A percentile compares a stretch with the other conserved stretches of the same genome.
phyloP scores from a whole-genome alignment of 2,888 invertebrate genomes.

The Geophilus truncorum region DNA sequence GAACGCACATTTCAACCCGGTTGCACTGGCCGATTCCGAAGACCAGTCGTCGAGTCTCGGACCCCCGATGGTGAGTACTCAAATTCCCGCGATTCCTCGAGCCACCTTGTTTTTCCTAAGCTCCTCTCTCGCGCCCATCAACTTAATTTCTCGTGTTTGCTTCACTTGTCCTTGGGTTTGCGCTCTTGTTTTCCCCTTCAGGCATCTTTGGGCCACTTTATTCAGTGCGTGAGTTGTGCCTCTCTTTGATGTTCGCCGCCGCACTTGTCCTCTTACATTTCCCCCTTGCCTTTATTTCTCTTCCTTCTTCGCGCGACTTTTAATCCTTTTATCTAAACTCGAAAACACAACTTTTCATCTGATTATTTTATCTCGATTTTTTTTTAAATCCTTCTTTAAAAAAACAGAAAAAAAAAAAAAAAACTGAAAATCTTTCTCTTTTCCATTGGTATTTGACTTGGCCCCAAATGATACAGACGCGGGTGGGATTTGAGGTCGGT shows the following conservation, averaged over 20 bases:
- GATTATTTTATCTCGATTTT: not conserved
- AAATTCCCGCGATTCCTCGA: not conserved
- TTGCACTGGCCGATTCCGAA: constrained; percentile 36
- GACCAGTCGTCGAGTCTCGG: constrained; percentile 1
- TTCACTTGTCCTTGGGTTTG: constrained; percentile 7
- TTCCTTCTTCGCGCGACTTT: constrained; percentile 23
- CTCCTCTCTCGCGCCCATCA: not conserved
- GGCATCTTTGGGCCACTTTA: constrained; percentile 29
- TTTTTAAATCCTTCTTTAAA: not conserved
- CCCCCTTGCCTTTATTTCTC: constrained; percentile 17
- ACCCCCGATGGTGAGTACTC: constrained; percentile 33
- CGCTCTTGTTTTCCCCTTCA: constrained; percentile 3
- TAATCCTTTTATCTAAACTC: not conserved
- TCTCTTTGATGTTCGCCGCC: not conserved
- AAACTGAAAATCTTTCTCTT: not conserved
- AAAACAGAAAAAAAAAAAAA: no score
- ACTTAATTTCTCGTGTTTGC: not conserved
- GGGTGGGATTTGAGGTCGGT: constrained; percentile 11
- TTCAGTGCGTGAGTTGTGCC: constrained; percentile 10
- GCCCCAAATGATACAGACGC: not conserved
- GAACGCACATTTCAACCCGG: constrained; percentile 37
- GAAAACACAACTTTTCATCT: not conserved
- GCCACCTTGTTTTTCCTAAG: not conserved
- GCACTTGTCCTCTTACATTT: constrained; percentile 23
- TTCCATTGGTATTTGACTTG: not conserved